Percentiles rank a stretch among this genome's conserved stretches.
Conservation (phyloP, 2,888 invertebrate species). For the Drosophila mercatorum region DNA sequence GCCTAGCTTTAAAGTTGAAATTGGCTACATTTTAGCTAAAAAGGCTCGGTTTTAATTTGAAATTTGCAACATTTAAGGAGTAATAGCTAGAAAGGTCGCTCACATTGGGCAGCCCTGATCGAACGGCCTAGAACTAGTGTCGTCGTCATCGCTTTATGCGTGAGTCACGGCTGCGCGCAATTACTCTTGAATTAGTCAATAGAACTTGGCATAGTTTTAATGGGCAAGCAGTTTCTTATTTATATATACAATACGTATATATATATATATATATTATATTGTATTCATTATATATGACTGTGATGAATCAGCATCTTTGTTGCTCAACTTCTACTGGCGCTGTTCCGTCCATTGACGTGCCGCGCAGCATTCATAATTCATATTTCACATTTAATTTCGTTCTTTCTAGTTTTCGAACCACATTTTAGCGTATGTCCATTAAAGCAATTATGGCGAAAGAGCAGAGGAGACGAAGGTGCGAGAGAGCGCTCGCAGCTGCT, state of each 20-base stretch:
- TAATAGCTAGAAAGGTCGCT: not conserved
- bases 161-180: conserved; percentile 41
- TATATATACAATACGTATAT: conserved; percentile 7
- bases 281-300: conserved; percentile 26
- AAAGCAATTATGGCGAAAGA: conserved; percentile 52
- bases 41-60: not conserved
- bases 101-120: not conserved
- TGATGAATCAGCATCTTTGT: conserved; percentile 62
- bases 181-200: conserved; percentile 8
- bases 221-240: not conserved
- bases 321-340: conserved; percentile 15
- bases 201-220: conserved; percentile 13
- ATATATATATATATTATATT: conserved; percentile 15
- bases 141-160: conserved; percentile 21
- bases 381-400: conserved; percentile 39
- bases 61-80: not conserved
- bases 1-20: not conserved
- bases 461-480: not conserved
- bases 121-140: conserved; percentile 11
- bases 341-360: conserved; percentile 58
- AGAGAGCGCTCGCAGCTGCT: conserved; percentile 12
- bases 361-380: conserved; percentile 54
- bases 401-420: conserved; percentile 27
- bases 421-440: conserved; percentile 53
- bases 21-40: not conserved